Conservation (phyloP, 2,797 vertebrate genomes). For the Mionectes olivaceus region DNA sequence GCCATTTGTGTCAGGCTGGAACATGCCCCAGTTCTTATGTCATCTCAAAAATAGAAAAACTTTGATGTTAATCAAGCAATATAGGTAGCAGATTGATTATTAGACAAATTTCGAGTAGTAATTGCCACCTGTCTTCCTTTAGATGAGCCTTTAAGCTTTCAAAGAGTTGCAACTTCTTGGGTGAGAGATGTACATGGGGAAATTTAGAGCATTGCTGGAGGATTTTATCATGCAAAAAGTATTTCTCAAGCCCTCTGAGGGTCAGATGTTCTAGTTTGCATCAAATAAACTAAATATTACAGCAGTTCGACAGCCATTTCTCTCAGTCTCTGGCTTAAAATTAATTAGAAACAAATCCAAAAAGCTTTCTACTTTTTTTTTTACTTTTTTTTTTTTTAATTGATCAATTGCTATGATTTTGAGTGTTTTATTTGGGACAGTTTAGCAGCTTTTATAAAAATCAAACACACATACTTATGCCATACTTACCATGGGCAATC, state of each 20-base stretch:
- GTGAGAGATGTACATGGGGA: not conserved
- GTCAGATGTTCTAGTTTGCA: not conserved
- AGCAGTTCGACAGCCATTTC: not conserved
- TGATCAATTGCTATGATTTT: not conserved
- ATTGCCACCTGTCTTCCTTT: not conserved
- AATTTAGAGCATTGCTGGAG: not conserved
- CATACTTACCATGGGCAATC: slow-evolving; percentile 88
- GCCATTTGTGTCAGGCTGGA: not conserved
- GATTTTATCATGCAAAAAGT: not conserved
- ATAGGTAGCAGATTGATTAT: not conserved
- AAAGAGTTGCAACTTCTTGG: not conserved
- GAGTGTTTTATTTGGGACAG: not conserved
- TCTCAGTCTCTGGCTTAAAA: not conserved
- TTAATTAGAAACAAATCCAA: not conserved
- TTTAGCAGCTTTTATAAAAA: not conserved
- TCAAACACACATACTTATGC: not conserved
- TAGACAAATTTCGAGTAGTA: not conserved
- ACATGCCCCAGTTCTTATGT: not conserved
- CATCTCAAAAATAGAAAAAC: not conserved
- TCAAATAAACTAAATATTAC: not conserved
- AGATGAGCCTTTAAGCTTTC: not conserved
- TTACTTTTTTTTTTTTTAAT: accelerated
- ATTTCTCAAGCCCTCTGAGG: not conserved
- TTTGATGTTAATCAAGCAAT: slow-evolving; percentile 25
- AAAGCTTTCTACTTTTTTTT: accelerated